Conservation (phyloP, 2,113 vertebrate species). For the Bubo bubo region DNA sequence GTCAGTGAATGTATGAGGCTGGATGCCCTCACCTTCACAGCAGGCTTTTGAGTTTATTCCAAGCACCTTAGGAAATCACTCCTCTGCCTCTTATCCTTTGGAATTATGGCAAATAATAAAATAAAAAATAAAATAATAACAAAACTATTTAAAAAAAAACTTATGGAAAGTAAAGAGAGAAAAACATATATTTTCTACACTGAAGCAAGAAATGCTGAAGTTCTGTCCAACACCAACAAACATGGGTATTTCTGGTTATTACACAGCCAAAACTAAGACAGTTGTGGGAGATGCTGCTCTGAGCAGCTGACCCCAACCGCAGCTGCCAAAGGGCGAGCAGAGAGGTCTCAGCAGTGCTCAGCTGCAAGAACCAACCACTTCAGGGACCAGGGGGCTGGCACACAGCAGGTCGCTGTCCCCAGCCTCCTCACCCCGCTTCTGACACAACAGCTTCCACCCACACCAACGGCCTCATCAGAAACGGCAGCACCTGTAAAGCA, state of each 20-base stretch:
- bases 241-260: not conserved
- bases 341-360: not conserved
- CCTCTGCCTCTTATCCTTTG: not conserved
- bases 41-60: not conserved
- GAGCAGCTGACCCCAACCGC: not conserved
- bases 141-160: not conserved
- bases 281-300: not conserved
- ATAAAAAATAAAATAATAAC: not conserved
- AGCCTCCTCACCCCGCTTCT: not conserved
- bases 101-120: not conserved
- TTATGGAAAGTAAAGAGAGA: not conserved
- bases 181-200: not conserved
- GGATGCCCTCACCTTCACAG: not conserved
- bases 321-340: not conserved
- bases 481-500: fast-evolving
- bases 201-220: not conserved
- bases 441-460: not conserved
- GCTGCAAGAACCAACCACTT: not conserved
- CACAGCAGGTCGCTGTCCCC: not conserved
- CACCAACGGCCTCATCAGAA: fast-evolving
- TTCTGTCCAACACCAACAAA: not conserved
- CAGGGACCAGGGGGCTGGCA: not conserved
- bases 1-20: not conserved
- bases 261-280: not conserved
- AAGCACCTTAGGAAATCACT: not conserved